phyloP scores from a whole-genome alignment of 2,113 vertebrate species.

The Barbus barbus region DNA sequence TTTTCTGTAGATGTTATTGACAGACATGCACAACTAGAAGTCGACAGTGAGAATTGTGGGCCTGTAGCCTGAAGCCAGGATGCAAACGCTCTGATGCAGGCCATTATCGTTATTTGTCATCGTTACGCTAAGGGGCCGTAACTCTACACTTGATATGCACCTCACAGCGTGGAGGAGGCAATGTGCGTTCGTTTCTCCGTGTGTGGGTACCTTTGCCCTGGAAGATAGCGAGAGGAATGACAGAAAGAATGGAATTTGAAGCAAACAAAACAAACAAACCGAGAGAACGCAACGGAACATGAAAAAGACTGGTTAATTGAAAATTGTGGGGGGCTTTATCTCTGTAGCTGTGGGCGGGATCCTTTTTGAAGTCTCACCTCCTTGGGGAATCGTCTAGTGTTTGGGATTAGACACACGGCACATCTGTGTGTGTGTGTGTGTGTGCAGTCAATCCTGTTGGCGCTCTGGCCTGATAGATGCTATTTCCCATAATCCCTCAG shows the following conservation, averaged over 20 bases:
- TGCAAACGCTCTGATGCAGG: background rate
- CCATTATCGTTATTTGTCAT: background rate
- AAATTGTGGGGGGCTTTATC: constrained; percentile 57
- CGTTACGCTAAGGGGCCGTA: background rate
- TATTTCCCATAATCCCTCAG: constrained; percentile 39
- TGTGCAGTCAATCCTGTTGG: constrained; percentile 17
- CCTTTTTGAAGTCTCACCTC: constrained; percentile 49
- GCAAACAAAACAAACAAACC: constrained; percentile 70
- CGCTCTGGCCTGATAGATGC: background rate
- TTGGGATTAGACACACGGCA: constrained; percentile 43
- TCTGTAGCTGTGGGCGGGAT: constrained; percentile 43
- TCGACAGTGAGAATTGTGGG: background rate
- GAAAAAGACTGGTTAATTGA: constrained; percentile 68
- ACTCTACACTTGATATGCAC: background rate
- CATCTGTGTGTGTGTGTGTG: constrained; percentile 18
- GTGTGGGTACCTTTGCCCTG: background rate
- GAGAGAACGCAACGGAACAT: constrained; percentile 59
- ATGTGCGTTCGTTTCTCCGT: background rate
- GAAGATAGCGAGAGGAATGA: constrained; percentile 46
- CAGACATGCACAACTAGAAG: background rate
- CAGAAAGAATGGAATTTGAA: constrained; percentile 55
- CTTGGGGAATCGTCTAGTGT: constrained; percentile 40
- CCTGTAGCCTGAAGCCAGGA: background rate
- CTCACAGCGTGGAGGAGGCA: constrained; percentile 7
- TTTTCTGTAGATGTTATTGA: constrained; percentile 5